A percentile compares a stretch with the other conserved stretches of the same genome.
Conservation (phyloP, 2,888 invertebrate species). For the Seira musarum region DNA sequence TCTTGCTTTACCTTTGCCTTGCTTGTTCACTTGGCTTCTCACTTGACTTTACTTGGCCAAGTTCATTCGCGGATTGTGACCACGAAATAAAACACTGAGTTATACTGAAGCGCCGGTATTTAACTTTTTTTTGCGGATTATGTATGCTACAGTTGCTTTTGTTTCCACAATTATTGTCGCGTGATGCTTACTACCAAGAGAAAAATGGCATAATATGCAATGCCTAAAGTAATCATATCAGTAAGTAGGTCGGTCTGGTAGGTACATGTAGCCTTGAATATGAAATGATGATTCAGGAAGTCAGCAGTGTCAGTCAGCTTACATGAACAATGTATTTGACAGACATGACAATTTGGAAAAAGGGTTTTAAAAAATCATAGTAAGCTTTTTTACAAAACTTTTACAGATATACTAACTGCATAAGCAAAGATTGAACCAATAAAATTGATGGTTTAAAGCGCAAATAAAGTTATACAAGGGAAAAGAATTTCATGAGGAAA, state of each 20-base stretch:
- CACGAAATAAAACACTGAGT: neutral
- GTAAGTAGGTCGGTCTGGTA: no score
- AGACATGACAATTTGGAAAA: no score
- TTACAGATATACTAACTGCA: neutral
- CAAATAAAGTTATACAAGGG: slow-evolving; percentile 14
- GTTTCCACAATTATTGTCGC: slow-evolving; percentile 36
- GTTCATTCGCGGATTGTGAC: neutral
- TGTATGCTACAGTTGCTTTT: slow-evolving; percentile 23
- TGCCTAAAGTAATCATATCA: no score
- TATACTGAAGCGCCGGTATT: neutral
- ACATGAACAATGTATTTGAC: no score
- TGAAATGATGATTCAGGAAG: no score
- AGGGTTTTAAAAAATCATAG: no score
- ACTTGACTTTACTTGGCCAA: neutral
- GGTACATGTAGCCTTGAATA: no score
- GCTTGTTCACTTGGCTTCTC: no score
- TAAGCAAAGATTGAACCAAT: slow-evolving; percentile 5
- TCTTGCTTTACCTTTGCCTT: neutral
- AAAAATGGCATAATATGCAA: slow-evolving; percentile 6
- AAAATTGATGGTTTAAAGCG: slow-evolving; percentile 9
- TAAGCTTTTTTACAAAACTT: no score
- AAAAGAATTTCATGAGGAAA: slow-evolving; percentile 1
- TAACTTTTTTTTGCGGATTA: slow-evolving; percentile 21
- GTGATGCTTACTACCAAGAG: slow-evolving; percentile 27
- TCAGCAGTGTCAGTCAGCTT: no score